Conservation (phyloP, 2,797 vertebrate genomes). For the Anguilla marmorata region DNA sequence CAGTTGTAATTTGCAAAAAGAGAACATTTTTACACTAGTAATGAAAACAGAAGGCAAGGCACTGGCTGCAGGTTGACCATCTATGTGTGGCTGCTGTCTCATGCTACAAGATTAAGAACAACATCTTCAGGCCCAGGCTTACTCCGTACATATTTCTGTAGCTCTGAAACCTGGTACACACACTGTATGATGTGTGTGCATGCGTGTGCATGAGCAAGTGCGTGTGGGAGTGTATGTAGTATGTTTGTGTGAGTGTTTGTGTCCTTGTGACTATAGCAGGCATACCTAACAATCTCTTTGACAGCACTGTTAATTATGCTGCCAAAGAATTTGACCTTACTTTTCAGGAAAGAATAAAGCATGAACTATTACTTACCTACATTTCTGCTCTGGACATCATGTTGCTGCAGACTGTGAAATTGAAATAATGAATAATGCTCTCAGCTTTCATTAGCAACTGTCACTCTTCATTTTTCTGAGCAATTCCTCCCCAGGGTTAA, state of each 20-base stretch:
- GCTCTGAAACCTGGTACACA: too few species aligned
- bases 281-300: slow-evolving; percentile 16
- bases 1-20: too few species aligned
- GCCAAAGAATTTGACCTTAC: slow-evolving; percentile 43
- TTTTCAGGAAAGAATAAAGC: slow-evolving; percentile 26
- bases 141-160: too few species aligned
- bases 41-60: too few species aligned
- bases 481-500: not conserved
- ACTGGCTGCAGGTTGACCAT: too few species aligned
- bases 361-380: slow-evolving; percentile 35
- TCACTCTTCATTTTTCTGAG: slow-evolving; percentile 48
- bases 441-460: slow-evolving; percentile 50
- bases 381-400: slow-evolving; percentile 36
- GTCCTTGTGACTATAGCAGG: too few species aligned
- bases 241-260: not conserved
- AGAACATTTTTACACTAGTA: not conserved
- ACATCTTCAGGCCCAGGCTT: too few species aligned
- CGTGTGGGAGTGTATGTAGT: not conserved
- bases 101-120: not conserved
- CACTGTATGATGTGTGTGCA: not conserved
- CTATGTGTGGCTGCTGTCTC: not conserved
- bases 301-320: slow-evolving; percentile 43
- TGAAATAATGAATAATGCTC: slow-evolving; percentile 47
- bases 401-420: slow-evolving; percentile 51
- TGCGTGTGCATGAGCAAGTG: too few species aligned